Evolutionary conservation across 1,140 invertebrate species (phyloP).

Genomic region (Cydia pomonella): DNA sequence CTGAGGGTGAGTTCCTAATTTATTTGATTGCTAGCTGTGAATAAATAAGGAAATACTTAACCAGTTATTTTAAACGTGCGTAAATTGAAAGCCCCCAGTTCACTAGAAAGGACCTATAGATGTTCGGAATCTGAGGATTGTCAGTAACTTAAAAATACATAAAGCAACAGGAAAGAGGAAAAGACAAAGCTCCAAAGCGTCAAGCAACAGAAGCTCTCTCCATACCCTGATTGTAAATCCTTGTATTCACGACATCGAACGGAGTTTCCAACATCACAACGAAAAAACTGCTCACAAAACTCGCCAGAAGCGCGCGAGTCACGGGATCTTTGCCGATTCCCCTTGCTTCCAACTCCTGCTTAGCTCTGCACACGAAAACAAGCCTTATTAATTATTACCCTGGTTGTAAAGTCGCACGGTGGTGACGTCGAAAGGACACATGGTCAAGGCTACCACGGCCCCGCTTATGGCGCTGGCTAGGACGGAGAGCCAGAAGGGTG

Average conservation of each 20-base stretch:
- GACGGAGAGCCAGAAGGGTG: slow-evolving; percentile 84
- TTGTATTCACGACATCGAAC: slow-evolving; percentile 83
- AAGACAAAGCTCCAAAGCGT: slow-evolving; percentile 16
- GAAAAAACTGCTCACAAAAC: slow-evolving; percentile 86
- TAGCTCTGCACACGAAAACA: slow-evolving; percentile 64
- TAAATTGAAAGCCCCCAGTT: too few species aligned
- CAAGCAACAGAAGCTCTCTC: neutral
- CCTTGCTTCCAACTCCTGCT: slow-evolving; percentile 81
- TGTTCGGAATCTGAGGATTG: neutral
- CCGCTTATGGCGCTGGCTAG: slow-evolving; percentile 88
- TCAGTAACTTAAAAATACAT: neutral
- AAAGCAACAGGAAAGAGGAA: neutral
- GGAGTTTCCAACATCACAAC: slow-evolving; percentile 90
- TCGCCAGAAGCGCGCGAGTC: slow-evolving; percentile 85
- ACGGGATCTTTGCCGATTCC: slow-evolving; percentile 70
- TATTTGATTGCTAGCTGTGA: too few species aligned
- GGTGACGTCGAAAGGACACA: slow-evolving; percentile 93
- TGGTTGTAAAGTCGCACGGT: slow-evolving; percentile 93
- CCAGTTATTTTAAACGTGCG: too few species aligned
- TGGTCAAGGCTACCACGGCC: slow-evolving; percentile 85
- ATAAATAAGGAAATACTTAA: too few species aligned
- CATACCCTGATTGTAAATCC: slow-evolving; percentile 73
- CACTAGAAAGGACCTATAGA: too few species aligned
- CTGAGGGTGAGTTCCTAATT: too few species aligned
- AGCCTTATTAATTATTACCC: slow-evolving; percentile 79